phyloP scores from a whole-genome alignment of 2,113 vertebrate species.

The Gallinago paraguaiae region DNA sequence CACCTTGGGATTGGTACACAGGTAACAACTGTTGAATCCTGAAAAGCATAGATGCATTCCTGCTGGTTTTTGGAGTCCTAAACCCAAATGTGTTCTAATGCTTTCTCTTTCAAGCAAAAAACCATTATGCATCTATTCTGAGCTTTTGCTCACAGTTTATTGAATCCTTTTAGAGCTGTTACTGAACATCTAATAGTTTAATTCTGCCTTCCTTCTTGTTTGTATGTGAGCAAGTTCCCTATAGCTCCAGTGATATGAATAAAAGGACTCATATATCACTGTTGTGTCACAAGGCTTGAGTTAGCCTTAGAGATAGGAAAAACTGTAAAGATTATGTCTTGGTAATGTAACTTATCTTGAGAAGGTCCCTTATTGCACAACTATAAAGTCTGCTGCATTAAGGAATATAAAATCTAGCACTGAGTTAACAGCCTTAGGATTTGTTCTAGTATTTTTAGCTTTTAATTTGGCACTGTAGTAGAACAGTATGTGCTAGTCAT shows the following conservation, averaged over 20 bases:
- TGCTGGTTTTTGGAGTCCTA: neutral
- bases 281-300: neutral
- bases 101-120: neutral
- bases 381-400: neutral
- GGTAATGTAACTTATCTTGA: neutral
- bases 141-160: neutral
- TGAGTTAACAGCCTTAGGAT: neutral
- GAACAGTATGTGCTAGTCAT: neutral
- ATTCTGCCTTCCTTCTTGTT: neutral
- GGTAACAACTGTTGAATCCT: neutral
- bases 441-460: constrained; percentile 15
- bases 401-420: neutral
- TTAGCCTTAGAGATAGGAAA: neutral
- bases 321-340: neutral
- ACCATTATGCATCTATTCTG: neutral
- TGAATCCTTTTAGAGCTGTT: neutral
- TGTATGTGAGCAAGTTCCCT: neutral
- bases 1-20: neutral
- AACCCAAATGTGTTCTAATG: neutral
- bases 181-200: neutral
- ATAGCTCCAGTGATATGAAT: neutral
- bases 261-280: neutral
- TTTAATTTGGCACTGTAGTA: neutral
- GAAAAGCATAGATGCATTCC: neutral
- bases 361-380: neutral